phyloP scores from a whole-genome alignment of 2,113 vertebrate species.

The Larimichthys polyactis region DNA sequence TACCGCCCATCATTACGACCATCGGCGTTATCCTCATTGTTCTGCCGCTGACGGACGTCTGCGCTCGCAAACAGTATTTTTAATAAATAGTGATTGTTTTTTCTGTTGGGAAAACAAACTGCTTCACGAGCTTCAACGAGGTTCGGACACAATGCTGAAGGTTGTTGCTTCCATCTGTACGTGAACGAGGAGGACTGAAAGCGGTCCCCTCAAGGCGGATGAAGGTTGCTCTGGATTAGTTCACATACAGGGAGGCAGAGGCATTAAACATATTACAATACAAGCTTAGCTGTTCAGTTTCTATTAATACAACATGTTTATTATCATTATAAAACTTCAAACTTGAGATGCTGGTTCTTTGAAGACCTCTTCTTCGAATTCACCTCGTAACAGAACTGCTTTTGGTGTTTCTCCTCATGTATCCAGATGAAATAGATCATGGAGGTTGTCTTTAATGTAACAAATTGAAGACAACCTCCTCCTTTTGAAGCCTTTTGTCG shows the following conservation, averaged over 20 bases:
- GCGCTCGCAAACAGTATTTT: neutral
- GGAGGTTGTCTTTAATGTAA: too few relatives aligned
- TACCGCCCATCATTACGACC: conserved; percentile 61
- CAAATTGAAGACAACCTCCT: too few relatives aligned
- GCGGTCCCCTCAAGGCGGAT: neutral
- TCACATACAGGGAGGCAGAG: neutral
- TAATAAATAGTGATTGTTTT: neutral
- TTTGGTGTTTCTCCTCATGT: too few relatives aligned
- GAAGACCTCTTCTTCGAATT: too few relatives aligned
- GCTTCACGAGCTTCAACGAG: neutral
- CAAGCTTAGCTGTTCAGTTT: too few relatives aligned
- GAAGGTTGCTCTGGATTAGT: neutral
- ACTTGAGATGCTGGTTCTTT: too few relatives aligned
- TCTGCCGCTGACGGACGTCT: conserved; percentile 23
- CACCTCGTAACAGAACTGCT: too few relatives aligned
- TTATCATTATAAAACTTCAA: too few relatives aligned
- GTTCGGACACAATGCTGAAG: neutral
- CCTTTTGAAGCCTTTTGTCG: too few relatives aligned
- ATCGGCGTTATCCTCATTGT: conserved; percentile 48
- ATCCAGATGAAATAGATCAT: too few relatives aligned
- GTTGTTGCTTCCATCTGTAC: neutral
- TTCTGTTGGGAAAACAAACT: conserved; percentile 4
- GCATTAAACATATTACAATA: neutral
- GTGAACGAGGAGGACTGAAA: neutral
- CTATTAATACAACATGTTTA: too few relatives aligned